Base-by-base conservation (phyloP, 2,113 vertebrate species). In the Spermophilus dauricus region DNA sequence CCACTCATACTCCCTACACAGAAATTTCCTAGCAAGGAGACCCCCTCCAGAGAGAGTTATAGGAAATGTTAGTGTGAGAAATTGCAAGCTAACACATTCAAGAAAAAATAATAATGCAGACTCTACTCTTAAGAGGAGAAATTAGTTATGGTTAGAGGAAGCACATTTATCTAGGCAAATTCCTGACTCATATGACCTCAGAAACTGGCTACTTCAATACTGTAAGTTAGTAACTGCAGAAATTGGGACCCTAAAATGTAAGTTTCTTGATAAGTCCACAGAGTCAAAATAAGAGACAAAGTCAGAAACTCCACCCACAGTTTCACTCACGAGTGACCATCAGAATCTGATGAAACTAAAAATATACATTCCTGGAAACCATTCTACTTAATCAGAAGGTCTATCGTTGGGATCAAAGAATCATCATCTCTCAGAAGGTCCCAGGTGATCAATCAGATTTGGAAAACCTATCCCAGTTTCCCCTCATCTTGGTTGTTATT, bases 161-260 rank as follows among this genome's bases (percentile, higher is more conserved):
- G 30, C 18, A 37, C 48, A 9, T 11, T 89, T 14, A 37, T 56
- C 26, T 53, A 78, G 26, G 34, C 18, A 76, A 86, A 84, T 63
- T 18, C 51, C 7, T 81, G 48, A 73, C 34, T 30, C 32, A 58
- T 53, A 20, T 18, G 42, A 63, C 6, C 58, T n/a, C 4, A 63
- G 81, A 14, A 2, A 78, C 22, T 18, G 34, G n/a, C 28, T 39
- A 48, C 70, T 81, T 85, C 61, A 81, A 77, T 37, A n/a, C 11
- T 67, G 26, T n/a, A 32, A 63, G 91, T 97, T 96, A 53, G 95
- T 84, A 90, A 84, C 34, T 56, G 39, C 34, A 48, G 5, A 87
- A 67, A 86, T 5, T 32, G 32, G 51, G 61, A 56, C 14, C 24
- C 26, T 78, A 28, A 63, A 86, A 78, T 7, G 37, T 63, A 48